Base-by-base conservation (phyloP, 2,888 invertebrate genomes). In the Sinhomidia bicolor region DNA sequence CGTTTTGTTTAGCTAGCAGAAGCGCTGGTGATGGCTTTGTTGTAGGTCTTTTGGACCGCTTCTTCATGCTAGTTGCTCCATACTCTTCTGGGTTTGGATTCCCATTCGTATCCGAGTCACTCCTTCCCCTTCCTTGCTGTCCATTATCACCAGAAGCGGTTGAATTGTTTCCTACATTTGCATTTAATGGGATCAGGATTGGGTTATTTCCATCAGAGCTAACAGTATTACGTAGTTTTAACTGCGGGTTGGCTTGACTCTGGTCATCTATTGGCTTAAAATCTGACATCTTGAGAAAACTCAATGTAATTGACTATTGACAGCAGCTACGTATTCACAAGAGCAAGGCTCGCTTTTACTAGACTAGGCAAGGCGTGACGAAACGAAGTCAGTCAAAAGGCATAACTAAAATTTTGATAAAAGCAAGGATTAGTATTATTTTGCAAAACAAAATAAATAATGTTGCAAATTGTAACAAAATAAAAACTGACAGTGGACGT, bases 1-100 rank as follows among this genome's bases (percentile, higher is more conserved):
- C 92, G 80, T 89, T 90, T 41, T 89, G 60, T 87, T 91, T 92
- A 7, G 92, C 92, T 76, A 91, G 85, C 9, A 91, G 44, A 47
- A 92, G 76, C 0, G 92, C 91, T 85, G 88, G 89, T 10, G 92
- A 92, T 9, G 91, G 91, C 44, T 91, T 91, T 17, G 87, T 54
- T 12, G 76, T 78, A 1, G 89, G 87, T 65, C 87, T 17, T 29
- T 91, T 90, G 0, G 91, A 90, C 71, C 89, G 85, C 81, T 91
- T 90, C 68, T 90, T 91, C 71, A 90, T 81, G 79, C 89, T 91
- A 9, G 91, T 91, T n/a, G 91, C 81, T 44, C 91, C 91, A 41
- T 86, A 65, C 9, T 86, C 90, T 14, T 88, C 85, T 23, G 79
- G 85, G 54, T 44, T 88, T 10, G 51, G 44, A 47, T 89, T 88